A percentile compares a stretch with the other conserved stretches of the same genome.
Conservation (phyloP, 2,113 vertebrate genomes). For the Macrotus californicus region DNA sequence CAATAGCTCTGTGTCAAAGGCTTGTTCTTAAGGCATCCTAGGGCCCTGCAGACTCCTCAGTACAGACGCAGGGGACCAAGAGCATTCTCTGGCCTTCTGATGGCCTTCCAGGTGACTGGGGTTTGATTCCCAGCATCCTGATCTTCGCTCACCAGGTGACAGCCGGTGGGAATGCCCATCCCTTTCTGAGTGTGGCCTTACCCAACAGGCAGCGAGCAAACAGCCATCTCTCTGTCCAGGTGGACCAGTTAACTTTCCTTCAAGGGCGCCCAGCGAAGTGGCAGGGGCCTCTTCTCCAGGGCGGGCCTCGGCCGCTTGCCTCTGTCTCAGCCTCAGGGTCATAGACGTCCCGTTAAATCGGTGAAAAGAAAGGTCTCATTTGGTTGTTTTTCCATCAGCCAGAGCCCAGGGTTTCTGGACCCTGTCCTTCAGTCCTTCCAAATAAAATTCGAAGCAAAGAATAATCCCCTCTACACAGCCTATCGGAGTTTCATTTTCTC, state of each 20-base stretch:
- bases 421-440: conserved; percentile 42
- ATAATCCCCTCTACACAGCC: conserved; percentile 13
- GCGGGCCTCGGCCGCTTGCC: neutral
- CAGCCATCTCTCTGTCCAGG: accelerated
- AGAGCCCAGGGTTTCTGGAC: neutral
- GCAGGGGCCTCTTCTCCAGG: accelerated
- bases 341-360: neutral
- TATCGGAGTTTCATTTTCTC: conserved; percentile 56
- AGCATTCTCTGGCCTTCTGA: neutral
- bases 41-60: accelerated
- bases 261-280: too few relatives aligned
- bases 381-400: conserved; percentile 25
- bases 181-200: neutral
- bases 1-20: neutral
- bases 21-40: neutral
- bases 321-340: conserved; percentile 8
- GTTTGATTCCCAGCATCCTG: neutral
- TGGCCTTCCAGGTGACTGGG: accelerated
- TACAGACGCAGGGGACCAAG: neutral
- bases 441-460: conserved; percentile 15
- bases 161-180: neutral
- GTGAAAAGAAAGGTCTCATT: conserved; percentile 32
- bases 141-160: neutral
- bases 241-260: neutral
- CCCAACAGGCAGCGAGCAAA: too few relatives aligned